phyloP scores from a whole-genome alignment of 2,888 invertebrate species.

The Oscheius sp. region DNA sequence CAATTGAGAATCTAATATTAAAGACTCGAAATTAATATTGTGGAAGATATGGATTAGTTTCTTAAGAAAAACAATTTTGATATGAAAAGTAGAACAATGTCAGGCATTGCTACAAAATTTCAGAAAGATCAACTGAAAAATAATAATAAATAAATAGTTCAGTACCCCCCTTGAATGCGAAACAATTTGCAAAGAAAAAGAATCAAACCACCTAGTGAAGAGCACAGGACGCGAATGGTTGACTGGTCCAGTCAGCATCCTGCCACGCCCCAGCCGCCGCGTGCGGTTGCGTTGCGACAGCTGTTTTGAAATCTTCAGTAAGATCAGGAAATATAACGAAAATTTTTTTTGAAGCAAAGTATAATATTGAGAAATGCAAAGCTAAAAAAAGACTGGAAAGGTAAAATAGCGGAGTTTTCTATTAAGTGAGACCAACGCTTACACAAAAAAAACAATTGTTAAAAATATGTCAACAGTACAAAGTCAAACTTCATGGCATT shows the following conservation, averaged over 20 bases:
- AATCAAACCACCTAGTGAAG: no score
- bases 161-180: no score
- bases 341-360: no score
- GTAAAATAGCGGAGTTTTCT: no score
- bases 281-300: neutral
- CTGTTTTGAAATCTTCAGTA: neutral
- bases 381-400: no score
- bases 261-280: constrained; percentile 9
- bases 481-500: no score
- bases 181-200: no score
- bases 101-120: neutral
- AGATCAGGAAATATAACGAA: no score
- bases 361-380: no score
- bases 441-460: no score
- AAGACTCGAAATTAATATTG: neutral
- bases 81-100: neutral
- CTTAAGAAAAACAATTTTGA: neutral
- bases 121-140: neutral
- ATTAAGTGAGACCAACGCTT: no score
- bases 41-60: neutral
- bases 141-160: constrained; percentile 2
- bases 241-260: neutral
- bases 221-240: constrained; percentile 5
- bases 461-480: no score
- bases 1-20: neutral